Evolutionary conservation across 2,797 vertebrate species (phyloP).

Genomic region (Heterohyrax brucei): DNA sequence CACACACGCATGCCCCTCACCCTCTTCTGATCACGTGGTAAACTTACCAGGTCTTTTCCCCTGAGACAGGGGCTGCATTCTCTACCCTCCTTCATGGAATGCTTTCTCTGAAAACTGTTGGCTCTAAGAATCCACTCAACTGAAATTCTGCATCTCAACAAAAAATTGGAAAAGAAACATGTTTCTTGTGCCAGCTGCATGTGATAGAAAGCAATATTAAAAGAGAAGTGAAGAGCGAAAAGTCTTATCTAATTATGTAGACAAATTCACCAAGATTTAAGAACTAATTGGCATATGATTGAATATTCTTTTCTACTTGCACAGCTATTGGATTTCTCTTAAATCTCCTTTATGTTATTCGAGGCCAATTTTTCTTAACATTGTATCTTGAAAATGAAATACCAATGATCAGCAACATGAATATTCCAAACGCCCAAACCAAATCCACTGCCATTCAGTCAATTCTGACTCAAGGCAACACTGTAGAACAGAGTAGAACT

Average conservation of each 20-base stretch:
- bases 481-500: too few relatives aligned
- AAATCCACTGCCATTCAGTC: too few relatives aligned
- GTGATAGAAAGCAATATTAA: neutral
- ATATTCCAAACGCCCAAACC: too few relatives aligned
- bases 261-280: neutral
- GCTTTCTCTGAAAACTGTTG: neutral
- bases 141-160: neutral
- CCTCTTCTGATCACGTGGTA: neutral
- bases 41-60: neutral
- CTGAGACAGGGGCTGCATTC: neutral
- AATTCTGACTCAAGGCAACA: too few relatives aligned
- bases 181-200: neutral
- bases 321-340: conserved; percentile 65
- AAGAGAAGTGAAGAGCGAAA: neutral
- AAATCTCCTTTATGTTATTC: conserved; percentile 70
- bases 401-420: neutral
- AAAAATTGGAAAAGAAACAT: neutral
- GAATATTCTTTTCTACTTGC: conserved; percentile 45
- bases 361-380: conserved; percentile 71
- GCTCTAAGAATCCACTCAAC: neutral
- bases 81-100: neutral
- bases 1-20: neutral
- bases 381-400: conserved; percentile 62
- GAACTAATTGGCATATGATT: neutral
- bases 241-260: neutral